These are phyloP conservation scores for Cololabis saira DNA, from an alignment of 2,113 vertebrate species.

Conservation along the genomic window DNA sequence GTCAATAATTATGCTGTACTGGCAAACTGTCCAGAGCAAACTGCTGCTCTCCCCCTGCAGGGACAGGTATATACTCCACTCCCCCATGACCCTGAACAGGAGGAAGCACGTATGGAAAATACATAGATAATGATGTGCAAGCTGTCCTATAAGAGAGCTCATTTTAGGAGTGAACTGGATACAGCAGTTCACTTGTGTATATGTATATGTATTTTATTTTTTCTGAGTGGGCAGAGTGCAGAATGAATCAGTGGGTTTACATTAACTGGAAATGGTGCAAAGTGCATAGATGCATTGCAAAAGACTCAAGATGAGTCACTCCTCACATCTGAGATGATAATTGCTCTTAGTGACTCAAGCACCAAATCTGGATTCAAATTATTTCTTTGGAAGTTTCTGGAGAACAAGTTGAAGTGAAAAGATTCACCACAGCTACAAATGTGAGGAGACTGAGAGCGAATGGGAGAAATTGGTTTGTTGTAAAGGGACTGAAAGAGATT, in stretches of 20 bases:
- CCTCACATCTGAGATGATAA: constrained; percentile 50
- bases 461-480: neutral
- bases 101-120: no score
- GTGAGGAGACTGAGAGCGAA: no score
- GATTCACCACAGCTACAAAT: no score
- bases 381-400: constrained; percentile 32
- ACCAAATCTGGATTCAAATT: constrained; percentile 47
- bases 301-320: constrained; percentile 60
- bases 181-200: constrained; percentile 33
- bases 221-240: constrained; percentile 55
- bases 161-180: constrained; percentile 29
- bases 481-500: constrained; percentile 9
- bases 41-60: no score
- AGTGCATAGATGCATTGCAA: constrained; percentile 46
- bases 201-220: neutral
- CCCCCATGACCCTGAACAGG: no score
- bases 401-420: constrained; percentile 12
- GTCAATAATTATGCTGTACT: constrained; percentile 4
- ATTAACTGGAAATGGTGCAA: constrained; percentile 46
- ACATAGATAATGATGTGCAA: constrained; percentile 3
- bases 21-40: no score
- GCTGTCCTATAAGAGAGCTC: constrained; percentile 24
- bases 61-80: no score
- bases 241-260: constrained; percentile 64
- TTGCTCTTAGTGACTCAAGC: constrained; percentile 56